Conservation (phyloP, 1,140 invertebrate species). For the Plutomurus gul region DNA sequence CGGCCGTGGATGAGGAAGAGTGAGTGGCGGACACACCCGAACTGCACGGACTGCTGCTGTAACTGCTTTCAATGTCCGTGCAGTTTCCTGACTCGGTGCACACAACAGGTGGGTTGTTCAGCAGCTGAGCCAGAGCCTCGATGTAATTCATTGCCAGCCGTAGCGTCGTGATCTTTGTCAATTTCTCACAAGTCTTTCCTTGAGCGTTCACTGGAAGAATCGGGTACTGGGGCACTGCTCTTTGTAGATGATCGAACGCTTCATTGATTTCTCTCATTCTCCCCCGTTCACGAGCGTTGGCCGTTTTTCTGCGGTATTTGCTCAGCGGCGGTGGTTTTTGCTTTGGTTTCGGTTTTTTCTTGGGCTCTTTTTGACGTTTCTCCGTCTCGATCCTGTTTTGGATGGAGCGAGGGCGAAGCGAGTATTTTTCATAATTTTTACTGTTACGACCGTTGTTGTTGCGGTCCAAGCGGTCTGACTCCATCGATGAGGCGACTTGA, state of each 20-base stretch:
- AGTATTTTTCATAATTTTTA: conserved; percentile 60
- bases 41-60: not conserved
- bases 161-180: conserved; percentile 88
- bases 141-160: conserved; percentile 86
- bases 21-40: not conserved
- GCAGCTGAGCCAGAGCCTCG: conserved; percentile 63
- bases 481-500: not conserved
- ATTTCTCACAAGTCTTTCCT: conserved; percentile 68
- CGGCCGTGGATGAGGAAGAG: conserved; percentile 6
- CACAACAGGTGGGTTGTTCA: conserved; percentile 52
- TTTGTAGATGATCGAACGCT: conserved; percentile 78
- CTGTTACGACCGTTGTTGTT: conserved; percentile 34
- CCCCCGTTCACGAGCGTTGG: conserved; percentile 81
- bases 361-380: conserved; percentile 55
- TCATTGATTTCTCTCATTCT: conserved; percentile 87
- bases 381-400: conserved; percentile 62
- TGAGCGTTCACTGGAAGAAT: conserved; percentile 57
- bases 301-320: conserved; percentile 86
- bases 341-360: conserved; percentile 63
- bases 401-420: conserved; percentile 62
- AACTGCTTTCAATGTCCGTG: conserved; percentile 2
- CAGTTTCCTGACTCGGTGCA: not conserved
- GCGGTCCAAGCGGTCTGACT: conserved; percentile 6
- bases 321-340: conserved; percentile 79
- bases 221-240: conserved; percentile 69